Evolutionary conservation across 2,797 vertebrate genomes (phyloP).

Genomic region (Falco novaeseelandiae): DNA sequence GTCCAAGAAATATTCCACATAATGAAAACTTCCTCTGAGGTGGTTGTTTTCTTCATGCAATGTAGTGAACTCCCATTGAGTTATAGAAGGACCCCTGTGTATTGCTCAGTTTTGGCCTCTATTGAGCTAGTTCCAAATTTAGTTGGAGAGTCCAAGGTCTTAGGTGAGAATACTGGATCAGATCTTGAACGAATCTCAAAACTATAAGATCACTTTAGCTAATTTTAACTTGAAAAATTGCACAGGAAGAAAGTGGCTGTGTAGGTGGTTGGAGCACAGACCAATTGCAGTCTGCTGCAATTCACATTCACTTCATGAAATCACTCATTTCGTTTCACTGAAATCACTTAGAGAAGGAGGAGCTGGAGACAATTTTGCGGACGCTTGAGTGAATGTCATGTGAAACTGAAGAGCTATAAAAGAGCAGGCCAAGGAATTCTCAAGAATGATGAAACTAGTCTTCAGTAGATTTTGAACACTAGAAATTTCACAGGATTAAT

Average conservation of each 20-base stretch:
- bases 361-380: neutral
- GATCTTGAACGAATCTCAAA: neutral
- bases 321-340: no score
- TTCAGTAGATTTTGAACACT: neutral
- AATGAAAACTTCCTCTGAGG: neutral
- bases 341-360: neutral
- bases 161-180: neutral
- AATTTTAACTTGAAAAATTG: neutral
- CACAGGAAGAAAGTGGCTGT: rapidly evolving
- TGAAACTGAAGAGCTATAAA: neutral
- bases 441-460: neutral
- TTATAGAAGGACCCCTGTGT: neutral
- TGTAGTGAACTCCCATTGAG: neutral
- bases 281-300: neutral
- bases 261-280: neutral
- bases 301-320: no score
- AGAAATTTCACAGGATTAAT: neutral
- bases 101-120: neutral
- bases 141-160: neutral
- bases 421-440: neutral
- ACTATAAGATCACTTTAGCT: neutral
- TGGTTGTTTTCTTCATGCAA: neutral
- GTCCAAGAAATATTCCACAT: neutral
- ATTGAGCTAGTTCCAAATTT: neutral
- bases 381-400: neutral